Evolutionary conservation across 1,140 invertebrate genomes (phyloP).

Genomic region (Pygmarrhopalites habei): DNA sequence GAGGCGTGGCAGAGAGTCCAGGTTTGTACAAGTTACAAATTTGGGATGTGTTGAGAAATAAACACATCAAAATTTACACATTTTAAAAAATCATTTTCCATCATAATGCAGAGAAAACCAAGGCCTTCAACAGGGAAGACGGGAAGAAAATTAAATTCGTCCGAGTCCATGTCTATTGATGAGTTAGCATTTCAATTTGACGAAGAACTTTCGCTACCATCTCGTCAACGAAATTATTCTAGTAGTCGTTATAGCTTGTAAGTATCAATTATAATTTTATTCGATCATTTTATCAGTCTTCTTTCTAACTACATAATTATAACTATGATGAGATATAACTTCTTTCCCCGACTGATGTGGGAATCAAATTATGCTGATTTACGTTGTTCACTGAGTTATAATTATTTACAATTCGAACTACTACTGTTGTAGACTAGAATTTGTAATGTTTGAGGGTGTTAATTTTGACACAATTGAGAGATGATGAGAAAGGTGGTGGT

Average conservation of each 20-base stretch:
- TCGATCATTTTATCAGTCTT: slow-evolving; percentile 2
- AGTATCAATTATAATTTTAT: slow-evolving; percentile 8
- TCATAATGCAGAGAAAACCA: slow-evolving; percentile 47
- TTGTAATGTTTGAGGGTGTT: too few species aligned
- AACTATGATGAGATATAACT: slow-evolving; percentile 26
- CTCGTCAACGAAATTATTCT: slow-evolving; percentile 50
- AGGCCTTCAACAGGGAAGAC: slow-evolving; percentile 46
- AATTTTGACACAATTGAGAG: too few species aligned
- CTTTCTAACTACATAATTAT: neutral
- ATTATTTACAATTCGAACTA: slow-evolving; percentile 6
- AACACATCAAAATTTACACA: too few species aligned
- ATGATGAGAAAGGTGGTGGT: too few species aligned
- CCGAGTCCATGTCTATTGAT: slow-evolving; percentile 42
- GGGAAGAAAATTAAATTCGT: slow-evolving; percentile 42
- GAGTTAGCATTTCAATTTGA: slow-evolving; percentile 96
- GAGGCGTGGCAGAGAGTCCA: slow-evolving; percentile 45
- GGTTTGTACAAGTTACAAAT: too few species aligned
- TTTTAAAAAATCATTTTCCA: too few species aligned
- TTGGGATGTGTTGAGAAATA: too few species aligned
- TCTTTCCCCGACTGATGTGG: slow-evolving; percentile 40
- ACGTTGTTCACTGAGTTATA: slow-evolving; percentile 23
- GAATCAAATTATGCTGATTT: slow-evolving; percentile 25
- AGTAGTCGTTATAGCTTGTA: slow-evolving; percentile 28
- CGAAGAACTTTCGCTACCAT: slow-evolving; percentile 75
- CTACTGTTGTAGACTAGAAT: too few species aligned